Evolutionary conservation across 2,888 invertebrate genomes (phyloP).

Genomic region (Idaea dimidiata): DNA sequence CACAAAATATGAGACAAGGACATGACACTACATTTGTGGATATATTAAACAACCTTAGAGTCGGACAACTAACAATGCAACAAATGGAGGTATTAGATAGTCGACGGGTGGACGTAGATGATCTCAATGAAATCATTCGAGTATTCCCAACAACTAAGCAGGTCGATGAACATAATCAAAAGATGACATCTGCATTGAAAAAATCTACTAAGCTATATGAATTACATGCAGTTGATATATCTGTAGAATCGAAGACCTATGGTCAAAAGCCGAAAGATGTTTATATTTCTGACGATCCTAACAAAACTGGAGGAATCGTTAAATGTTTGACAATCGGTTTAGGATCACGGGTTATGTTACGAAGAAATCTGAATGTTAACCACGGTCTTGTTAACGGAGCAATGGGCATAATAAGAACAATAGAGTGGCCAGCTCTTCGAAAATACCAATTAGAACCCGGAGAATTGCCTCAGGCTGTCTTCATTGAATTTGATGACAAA

Average conservation of each 20-base stretch:
- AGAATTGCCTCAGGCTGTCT: conserved; percentile 10
- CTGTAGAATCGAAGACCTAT: conserved; percentile 8
- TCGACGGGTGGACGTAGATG: too few relatives aligned
- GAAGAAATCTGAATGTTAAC: too few relatives aligned
- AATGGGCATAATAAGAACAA: background rate
- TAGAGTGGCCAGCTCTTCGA: conserved; percentile 23
- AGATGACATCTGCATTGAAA: conserved; percentile 10
- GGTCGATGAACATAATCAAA: conserved; percentile 8
- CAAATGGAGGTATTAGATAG: conserved; percentile 23
- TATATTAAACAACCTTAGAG: conserved; percentile 32
- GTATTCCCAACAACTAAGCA: conserved; percentile 3
- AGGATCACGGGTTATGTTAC: too few relatives aligned
- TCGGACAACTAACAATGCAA: conserved; percentile 29
- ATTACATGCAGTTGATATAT: conserved; percentile 14
- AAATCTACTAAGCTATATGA: conserved; percentile 9
- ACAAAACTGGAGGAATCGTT: too few relatives aligned
- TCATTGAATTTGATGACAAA: conserved; percentile 14
- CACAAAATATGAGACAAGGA: conserved; percentile 41
- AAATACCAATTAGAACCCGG: conserved; percentile 12
- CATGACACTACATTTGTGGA: conserved; percentile 35
- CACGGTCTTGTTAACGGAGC: too few relatives aligned
- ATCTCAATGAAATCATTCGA: conserved; percentile 17
- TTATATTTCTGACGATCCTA: too few relatives aligned
- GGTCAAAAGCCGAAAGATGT: conserved; percentile 17
- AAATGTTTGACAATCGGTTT: too few relatives aligned